These are phyloP conservation scores for Onychomys leucogaster DNA, from an alignment of 2,797 vertebrate species.

Conservation along the genomic window DNA sequence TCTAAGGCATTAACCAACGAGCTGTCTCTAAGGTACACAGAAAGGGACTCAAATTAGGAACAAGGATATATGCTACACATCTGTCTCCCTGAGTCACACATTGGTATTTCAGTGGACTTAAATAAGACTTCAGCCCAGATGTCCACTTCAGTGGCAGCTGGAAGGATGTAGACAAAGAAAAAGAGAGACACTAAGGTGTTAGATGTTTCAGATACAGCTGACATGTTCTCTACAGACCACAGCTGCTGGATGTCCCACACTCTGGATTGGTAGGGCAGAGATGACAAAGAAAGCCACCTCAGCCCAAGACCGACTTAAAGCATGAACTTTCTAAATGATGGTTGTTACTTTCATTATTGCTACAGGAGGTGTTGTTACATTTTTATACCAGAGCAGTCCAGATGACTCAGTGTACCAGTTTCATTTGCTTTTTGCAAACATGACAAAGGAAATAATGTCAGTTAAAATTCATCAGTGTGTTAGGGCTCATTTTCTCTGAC, in stretches of 20 bases:
- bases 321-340: neutral
- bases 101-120: neutral
- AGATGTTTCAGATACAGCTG: neutral
- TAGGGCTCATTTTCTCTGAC: conserved; percentile 15
- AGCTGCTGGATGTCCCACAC: neutral
- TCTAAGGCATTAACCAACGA: neutral
- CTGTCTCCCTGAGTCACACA: neutral
- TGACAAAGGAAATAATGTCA: neutral
- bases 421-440: conserved; percentile 17
- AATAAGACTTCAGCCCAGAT: neutral
- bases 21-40: neutral
- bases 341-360: neutral
- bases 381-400: neutral
- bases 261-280: neutral
- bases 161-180: neutral
- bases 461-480: neutral
- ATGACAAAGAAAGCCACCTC: neutral
- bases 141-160: neutral
- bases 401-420: neutral
- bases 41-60: neutral
- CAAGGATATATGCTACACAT: no score
- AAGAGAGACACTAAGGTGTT: neutral
- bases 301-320: neutral
- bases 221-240: neutral
- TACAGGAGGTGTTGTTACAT: neutral